These are phyloP conservation scores for Moxostoma hubbsi DNA, from an alignment of 2,797 vertebrate species.

Conservation along the genomic window DNA sequence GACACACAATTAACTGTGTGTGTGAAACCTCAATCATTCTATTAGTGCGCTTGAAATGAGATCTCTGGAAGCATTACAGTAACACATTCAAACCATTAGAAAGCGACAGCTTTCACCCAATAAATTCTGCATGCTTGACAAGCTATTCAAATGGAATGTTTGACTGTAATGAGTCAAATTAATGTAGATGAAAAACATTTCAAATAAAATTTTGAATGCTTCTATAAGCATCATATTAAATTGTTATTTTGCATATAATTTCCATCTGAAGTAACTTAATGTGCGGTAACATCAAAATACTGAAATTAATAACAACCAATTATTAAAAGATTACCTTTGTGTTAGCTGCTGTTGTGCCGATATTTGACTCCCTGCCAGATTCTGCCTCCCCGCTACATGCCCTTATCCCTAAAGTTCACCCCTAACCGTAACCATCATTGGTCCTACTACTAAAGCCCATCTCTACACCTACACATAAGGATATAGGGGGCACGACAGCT, in stretches of 20 bases:
- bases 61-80: conserved; percentile 16
- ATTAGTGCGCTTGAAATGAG: background rate
- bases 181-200: conserved; percentile 21
- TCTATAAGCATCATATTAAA: conserved; percentile 12
- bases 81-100: conserved; percentile 19
- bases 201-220: conserved; percentile 8
- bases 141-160: too few species aligned
- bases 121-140: too few species aligned
- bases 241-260: conserved; percentile 4
- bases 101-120: conserved; percentile 15
- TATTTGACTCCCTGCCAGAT: too few species aligned
- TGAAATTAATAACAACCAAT: too few species aligned
- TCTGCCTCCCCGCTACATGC: too few species aligned
- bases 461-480: too few species aligned
- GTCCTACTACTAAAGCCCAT: too few species aligned
- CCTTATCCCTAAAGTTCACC: too few species aligned
- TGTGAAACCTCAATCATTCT: background rate
- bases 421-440: too few species aligned
- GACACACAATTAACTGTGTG: background rate
- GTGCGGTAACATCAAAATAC: background rate
- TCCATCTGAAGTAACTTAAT: background rate
- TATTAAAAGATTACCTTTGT: too few species aligned
- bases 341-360: too few species aligned
- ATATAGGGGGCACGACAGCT: too few species aligned
- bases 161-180: conserved; percentile 16